Evolutionary conservation across 1,140 invertebrate species (phyloP), one percentile per base, ranked within the genome.

Genomic region (Calycopis cecrops): DNA sequence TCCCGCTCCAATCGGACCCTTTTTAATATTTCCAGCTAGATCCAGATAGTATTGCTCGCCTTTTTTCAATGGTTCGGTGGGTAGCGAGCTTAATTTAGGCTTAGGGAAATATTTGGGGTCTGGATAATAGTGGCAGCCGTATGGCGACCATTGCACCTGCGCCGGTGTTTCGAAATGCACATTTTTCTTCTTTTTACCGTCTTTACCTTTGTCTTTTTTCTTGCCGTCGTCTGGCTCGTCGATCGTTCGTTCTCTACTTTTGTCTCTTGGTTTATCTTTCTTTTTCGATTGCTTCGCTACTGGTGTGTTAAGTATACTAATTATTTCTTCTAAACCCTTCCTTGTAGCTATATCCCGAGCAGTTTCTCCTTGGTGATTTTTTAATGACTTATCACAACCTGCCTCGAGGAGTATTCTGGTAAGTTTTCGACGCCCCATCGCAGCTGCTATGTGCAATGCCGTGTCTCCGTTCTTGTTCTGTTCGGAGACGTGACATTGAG

Each of bases 401-500:
- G 95, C 94, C 76, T 98, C 96, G 9, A 98, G 86, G 1, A 99
- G 87, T 62, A 99, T 96, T 71, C 95, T 91, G 1, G 97, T 97
- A 48, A 99, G 88, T 86, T 99, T 99, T 35, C 96, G 89, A 38
- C 97, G 89, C 12, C 96, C 96, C 94, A 98, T 97, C 1, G 97
- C 97, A 7, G 96, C 94, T 4, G 96, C 93, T 63, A 99, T 98
- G 78, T 99, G 97, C 14, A 99, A 82, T 0, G 96, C 93, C 0
- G 96, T 98, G 77, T 99, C 97, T 1, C 96, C 97, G 88, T 99
- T 99, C 86, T 98, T 97, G 79, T 99, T 99, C 66, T 96, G 94
- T 79, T 96, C 94, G 49, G 94, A 95, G 18, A 97, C 93, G 62
- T 93, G 91, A 73, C 94, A 96, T 50, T 94, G 88, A 3, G 96